These are phyloP conservation scores for Helicoverpa assulta DNA, from an alignment of 2,888 invertebrate genomes.

Conservation along the genomic window DNA sequence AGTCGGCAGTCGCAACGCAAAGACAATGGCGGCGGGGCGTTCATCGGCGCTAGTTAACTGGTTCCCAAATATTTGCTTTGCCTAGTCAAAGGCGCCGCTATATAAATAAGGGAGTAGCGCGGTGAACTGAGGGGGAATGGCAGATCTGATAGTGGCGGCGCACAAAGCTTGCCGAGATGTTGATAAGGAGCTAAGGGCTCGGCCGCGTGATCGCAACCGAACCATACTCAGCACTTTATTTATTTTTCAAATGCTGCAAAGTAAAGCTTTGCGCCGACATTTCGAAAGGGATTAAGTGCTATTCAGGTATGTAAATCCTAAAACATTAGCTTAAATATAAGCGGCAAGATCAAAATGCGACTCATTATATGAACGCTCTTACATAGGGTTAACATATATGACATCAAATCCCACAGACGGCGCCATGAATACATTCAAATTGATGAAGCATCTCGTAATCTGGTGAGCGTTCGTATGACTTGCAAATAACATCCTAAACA, in stretches of 20 bases:
- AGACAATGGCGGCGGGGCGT: conserved; percentile 84
- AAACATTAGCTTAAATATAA: conserved; percentile 14
- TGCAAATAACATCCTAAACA: conserved; percentile 82
- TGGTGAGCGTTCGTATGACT: conserved; percentile 71
- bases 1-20: conserved; percentile 81
- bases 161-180: conserved; percentile 81
- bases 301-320: conserved; percentile 38
- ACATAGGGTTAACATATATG: conserved; percentile 38
- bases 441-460: conserved; percentile 64
- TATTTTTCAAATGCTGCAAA: conserved; percentile 70
- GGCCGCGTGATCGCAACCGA: conserved; percentile 74
- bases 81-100: conserved; percentile 86
- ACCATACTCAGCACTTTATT: conserved; percentile 70
- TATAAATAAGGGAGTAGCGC: conserved; percentile 79
- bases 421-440: conserved; percentile 65
- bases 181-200: conserved; percentile 75
- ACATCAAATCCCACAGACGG: conserved; percentile 48
- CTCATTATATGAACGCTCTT: conserved; percentile 33
- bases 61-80: conserved; percentile 86
- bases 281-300: conserved; percentile 34
- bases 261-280: conserved; percentile 15
- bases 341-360: conserved; percentile 28
- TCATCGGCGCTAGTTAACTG: conserved; percentile 87
- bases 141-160: conserved; percentile 82
- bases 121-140: conserved; percentile 70